Base-by-base conservation (phyloP, 2,888 invertebrate genomes). In the Parnassius smintheus region DNA sequence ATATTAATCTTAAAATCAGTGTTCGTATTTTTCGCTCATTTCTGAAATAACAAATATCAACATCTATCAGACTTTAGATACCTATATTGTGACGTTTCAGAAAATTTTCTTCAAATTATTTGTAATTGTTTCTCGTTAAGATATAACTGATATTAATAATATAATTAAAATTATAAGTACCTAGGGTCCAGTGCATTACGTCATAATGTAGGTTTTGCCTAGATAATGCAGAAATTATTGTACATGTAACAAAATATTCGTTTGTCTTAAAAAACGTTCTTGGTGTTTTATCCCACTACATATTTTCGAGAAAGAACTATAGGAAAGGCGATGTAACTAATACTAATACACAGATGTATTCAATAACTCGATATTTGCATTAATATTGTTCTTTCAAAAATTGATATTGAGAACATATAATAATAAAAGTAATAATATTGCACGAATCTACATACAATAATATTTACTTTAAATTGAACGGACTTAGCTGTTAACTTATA, bases 161-260 rank as follows among this genome's bases (percentile, higher is more conserved):
- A 13, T 61, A 53, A 52, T 65, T 71, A 71, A 69, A 68, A 54
- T 54, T 58, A 62, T 80, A 81, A 81, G 75, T 77, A 80, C 71
- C 75, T 82, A 81, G 83, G 83, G 83, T 82, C 83, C 83, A 83
- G 78, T 77, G 74, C 75, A 75, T 77, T 74, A 62, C 54, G 22
- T 62, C 57, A 48, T 62, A 62, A 62, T 57, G 73, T 81, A 81
- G 76, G 69, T 73, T 73, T 75, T 73, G 72, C 75, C 73, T 80
- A 77, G 72, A 69, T 76, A 72, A 75, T 71, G 66, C 77, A 72
- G 75, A 70, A 49, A 49, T 44, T 53, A 58, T 12, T 62, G n/a
- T 58, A 53, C 42, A 57, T 54, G 18, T 44, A 12, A 58, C 42
- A 22, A 48, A 3, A 53, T 10, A 11, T 25, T 18, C 9, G 10